Percentiles rank a stretch among this genome's conserved stretches.
These are phyloP conservation scores for Wasmannia auropunctata DNA, from an alignment of 1,140 invertebrate species.

Conservation along the genomic window DNA sequence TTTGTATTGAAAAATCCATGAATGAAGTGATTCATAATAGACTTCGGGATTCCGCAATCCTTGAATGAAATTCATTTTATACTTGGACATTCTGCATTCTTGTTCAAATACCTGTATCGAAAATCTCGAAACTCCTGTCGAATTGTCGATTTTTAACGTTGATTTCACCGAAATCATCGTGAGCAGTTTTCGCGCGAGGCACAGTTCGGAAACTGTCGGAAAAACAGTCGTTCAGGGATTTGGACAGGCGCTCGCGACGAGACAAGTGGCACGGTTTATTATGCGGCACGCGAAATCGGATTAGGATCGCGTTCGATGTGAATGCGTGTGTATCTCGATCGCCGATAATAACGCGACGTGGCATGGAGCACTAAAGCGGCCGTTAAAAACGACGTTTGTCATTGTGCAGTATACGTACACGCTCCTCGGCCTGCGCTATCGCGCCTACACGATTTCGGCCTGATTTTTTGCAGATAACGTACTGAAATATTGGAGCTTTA, in stretches of 20 bases:
- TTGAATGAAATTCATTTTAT: neutral
- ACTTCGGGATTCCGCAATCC: neutral
- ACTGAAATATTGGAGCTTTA: conserved; percentile 66
- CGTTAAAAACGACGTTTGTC: conserved; percentile 21
- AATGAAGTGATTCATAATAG: neutral
- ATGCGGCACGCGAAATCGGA: conserved; percentile 34
- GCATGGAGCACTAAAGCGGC: neutral
- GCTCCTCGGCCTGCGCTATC: no score
- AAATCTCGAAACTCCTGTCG: neutral
- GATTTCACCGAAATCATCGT: neutral
- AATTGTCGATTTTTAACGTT: neutral
- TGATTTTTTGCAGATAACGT: conserved; percentile 69
- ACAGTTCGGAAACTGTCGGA: neutral
- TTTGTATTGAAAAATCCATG: neutral
- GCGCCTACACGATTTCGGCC: no score
- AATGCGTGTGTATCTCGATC: conserved; percentile 13
- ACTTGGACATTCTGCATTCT: neutral
- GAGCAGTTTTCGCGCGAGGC: neutral
- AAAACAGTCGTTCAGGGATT: conserved; percentile 27
- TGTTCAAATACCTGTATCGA: neutral
- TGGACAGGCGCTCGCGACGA: neutral
- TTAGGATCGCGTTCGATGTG: conserved; percentile 34
- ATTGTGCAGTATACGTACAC: neutral
- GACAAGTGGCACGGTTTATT: conserved; percentile 34
- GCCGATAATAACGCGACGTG: conserved; percentile 14